Evolutionary conservation across 2,797 vertebrate species (phyloP), one percentile per base, ranked within the genome.

Genomic region (Gymnothorax javanicus): DNA sequence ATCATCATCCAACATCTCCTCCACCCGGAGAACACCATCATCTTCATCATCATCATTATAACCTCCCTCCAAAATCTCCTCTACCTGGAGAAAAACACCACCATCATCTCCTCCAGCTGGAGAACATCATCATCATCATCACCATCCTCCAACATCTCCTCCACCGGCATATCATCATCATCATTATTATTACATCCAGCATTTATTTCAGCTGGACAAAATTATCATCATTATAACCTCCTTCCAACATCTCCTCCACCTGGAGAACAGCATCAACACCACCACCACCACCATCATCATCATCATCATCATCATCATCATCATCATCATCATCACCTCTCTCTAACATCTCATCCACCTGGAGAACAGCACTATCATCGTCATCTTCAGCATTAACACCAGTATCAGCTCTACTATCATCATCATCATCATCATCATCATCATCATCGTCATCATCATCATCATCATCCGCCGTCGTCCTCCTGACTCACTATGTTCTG

Each of bases 401-500:
- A 67, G 8, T 15, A 5, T 75, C 71, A 43, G 3, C 33, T n/a
- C n/a, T n/a, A n/a, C n/a, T n/a, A 75, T 50, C 27, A 75, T 4
- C 71, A 75, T 5, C 33, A 50, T 17, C 71, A 50, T 17, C 4
- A 75, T 27, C 71, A 75, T 43, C 33, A 67, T 8, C 17, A 67
- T 0, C 13, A 5, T 75, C 71, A 43, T 15, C 33, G 33, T 50
- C 27, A 75, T 4, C 71, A 75, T 5, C 33, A 50, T 17, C 71
- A 50, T 17, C 4, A 75, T 27, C 71, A 75, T 43, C 33, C 33
- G 33, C 33, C 33, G 0, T 43, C 12, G 3, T 43, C 9, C 43
- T 56, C 52, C 9, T 56, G 17, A 56, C 81, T 96, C 94, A 98
- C 98, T 94, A 92, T 0, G 27, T 90, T 90, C 91, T 96, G 95